These are phyloP conservation scores for Chaetodon auriga DNA, from an alignment of 2,113 vertebrate genomes.

Conservation along the genomic window DNA sequence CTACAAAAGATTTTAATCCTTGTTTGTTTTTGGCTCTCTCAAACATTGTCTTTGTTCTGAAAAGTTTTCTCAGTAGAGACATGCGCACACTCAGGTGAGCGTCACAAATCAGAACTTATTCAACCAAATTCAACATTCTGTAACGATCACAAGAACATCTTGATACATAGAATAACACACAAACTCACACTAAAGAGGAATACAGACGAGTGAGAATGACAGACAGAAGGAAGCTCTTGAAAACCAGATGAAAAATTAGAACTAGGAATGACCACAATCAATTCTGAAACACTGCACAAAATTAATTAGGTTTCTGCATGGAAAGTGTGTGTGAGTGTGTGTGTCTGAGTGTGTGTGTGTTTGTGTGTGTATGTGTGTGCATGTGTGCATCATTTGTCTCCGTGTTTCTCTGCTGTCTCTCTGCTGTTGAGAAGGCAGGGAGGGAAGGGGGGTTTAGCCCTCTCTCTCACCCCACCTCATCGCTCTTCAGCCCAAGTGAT, in stretches of 20 bases:
- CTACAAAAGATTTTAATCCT: background rate
- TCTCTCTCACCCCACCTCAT: slow-evolving; percentile 88
- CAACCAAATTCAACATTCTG: background rate
- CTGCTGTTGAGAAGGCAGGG: slow-evolving; percentile 71
- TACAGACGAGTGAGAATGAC: slow-evolving; percentile 37
- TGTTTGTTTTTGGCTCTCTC: background rate
- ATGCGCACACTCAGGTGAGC: background rate
- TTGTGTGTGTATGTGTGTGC: background rate
- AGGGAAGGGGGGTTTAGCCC: slow-evolving; percentile 75
- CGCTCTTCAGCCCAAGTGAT: slow-evolving; percentile 91
- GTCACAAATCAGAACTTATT: background rate
- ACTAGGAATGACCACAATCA: slow-evolving; percentile 93
- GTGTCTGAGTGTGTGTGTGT: background rate
- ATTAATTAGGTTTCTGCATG: slow-evolving; percentile 97
- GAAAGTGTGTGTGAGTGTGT: slow-evolving; percentile 64
- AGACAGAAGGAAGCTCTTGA: slow-evolving; percentile 78
- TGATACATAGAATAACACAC: background rate
- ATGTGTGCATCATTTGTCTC: slow-evolving; percentile 87
- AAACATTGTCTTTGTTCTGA: background rate
- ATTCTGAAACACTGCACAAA: slow-evolving; percentile 97
- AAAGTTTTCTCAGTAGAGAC: background rate
- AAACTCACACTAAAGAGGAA: slow-evolving; percentile 3
- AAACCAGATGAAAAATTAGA: slow-evolving; percentile 91
- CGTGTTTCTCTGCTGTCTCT: slow-evolving; percentile 63
- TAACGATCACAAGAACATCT: background rate